Evolutionary conservation across 2,888 invertebrate species (phyloP).

Genomic region (Oithona nana): DNA sequence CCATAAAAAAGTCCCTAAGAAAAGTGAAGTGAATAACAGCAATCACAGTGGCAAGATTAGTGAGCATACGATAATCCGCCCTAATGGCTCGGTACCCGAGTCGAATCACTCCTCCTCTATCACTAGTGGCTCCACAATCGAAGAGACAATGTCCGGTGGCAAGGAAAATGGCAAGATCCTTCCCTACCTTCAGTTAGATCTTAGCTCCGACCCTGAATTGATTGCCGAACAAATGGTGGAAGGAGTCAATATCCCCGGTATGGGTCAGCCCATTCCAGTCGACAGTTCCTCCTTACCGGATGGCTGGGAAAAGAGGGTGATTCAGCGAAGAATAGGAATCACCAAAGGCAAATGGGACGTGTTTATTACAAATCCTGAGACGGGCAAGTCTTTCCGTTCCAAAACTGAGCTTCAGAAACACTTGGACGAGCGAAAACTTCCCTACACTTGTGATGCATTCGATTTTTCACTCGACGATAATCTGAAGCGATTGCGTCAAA

Average conservation of each 20-base stretch:
- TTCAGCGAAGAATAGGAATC: slow-evolving; percentile 43
- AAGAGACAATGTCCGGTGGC: not conserved
- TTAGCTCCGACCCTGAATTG: slow-evolving; percentile 4
- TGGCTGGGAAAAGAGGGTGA: slow-evolving; percentile 60
- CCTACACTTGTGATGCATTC: slow-evolving; percentile 2
- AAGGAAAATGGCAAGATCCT: not conserved
- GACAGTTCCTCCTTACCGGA: slow-evolving; percentile 37
- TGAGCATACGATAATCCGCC: not conserved
- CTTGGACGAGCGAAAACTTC: slow-evolving; percentile 9
- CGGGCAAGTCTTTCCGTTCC: slow-evolving; percentile 15
- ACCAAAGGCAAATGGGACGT: slow-evolving; percentile 67
- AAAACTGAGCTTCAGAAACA: slow-evolving; percentile 14
- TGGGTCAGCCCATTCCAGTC: slow-evolving; percentile 14
- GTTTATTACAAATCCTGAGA: slow-evolving; percentile 31
- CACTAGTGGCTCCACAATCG: not conserved
- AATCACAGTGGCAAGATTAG: not conserved
- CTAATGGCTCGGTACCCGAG: not conserved
- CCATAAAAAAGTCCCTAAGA: not conserved
- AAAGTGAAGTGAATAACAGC: not conserved
- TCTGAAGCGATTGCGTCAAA: slow-evolving; percentile 8
- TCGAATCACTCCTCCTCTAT: not conserved
- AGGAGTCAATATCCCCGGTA: slow-evolving; percentile 15
- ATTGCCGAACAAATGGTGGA: slow-evolving; percentile 13
- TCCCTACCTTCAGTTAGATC: slow-evolving; percentile 5
- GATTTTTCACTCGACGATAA: slow-evolving; percentile 15